These are phyloP conservation scores for Synergus umbraculus DNA, from an alignment of 2,888 invertebrate species.

Conservation along the genomic window DNA sequence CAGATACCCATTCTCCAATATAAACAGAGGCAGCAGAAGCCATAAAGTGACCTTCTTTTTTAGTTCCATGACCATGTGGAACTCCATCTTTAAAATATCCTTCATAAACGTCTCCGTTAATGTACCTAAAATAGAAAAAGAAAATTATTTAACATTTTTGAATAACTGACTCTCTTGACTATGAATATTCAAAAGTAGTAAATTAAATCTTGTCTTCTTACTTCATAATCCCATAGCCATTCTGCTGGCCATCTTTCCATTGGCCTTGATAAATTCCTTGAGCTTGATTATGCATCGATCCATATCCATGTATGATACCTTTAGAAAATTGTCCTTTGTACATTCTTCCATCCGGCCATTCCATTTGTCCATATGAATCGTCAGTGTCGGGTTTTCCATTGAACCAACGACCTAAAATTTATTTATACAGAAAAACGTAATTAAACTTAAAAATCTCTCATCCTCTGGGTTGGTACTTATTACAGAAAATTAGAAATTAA, in stretches of 20 bases:
- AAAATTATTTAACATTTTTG: neutral
- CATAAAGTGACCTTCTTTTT: constrained; percentile 88
- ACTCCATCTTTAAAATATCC: constrained; percentile 92
- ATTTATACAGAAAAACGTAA: neutral
- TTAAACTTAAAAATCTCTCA: no score
- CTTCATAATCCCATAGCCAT: constrained; percentile 88
- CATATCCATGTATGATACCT: constrained; percentile 86
- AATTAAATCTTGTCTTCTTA: constrained; percentile 61
- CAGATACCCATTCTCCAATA: constrained; percentile 92
- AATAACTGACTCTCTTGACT: neutral
- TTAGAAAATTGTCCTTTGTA: constrained; percentile 90
- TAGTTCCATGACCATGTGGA: constrained; percentile 91
- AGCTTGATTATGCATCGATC: constrained; percentile 82
- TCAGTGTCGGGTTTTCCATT: constrained; percentile 90
- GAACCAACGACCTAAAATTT: constrained; percentile 83
- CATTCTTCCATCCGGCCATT: constrained; percentile 88
- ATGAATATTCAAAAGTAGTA: neutral
- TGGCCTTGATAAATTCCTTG: constrained; percentile 86
- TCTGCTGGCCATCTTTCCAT: constrained; percentile 90
- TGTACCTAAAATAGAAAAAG: constrained; percentile 77
- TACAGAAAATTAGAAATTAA: no score
- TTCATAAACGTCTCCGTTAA: constrained; percentile 89
- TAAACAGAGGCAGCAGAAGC: constrained; percentile 87
- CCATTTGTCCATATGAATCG: constrained; percentile 82
- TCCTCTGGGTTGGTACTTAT: no score